Evolutionary conservation across 2,888 invertebrate genomes (phyloP).

Genomic region (Pristionchus maxplancki): DNA sequence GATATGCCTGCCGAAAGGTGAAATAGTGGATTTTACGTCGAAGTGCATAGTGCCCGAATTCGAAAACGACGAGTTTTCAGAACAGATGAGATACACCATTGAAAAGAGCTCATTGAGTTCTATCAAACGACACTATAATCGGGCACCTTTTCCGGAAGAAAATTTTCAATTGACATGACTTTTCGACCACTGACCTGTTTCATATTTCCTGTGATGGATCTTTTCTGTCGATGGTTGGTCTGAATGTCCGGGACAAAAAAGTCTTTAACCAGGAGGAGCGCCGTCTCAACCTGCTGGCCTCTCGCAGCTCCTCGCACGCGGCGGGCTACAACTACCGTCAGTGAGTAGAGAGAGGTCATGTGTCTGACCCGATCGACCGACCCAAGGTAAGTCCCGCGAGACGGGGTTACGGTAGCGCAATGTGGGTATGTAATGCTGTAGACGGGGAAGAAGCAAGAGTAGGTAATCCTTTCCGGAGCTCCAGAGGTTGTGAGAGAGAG

Average conservation of each 20-base stretch:
- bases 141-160: too few species aligned
- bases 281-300: slow-evolving; percentile 52
- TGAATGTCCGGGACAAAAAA: not conserved
- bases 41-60: too few species aligned
- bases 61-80: too few species aligned
- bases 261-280: slow-evolving; percentile 64
- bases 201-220: too few species aligned
- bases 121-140: too few species aligned
- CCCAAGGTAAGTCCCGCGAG: slow-evolving; percentile 38
- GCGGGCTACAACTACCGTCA: slow-evolving; percentile 46
- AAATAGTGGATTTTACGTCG: too few species aligned
- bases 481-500: not conserved
- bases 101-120: too few species aligned
- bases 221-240: too few species aligned
- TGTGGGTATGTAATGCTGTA: not conserved
- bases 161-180: too few species aligned
- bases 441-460: not conserved
- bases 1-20: too few species aligned
- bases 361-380: slow-evolving; percentile 8
- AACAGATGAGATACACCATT: too few species aligned
- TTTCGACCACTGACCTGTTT: not conserved
- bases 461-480: slow-evolving; percentile 30
- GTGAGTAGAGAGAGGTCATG: slow-evolving; percentile 55
- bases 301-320: slow-evolving; percentile 37
- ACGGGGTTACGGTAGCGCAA: slow-evolving; percentile 6